Base-by-base conservation (phyloP, 2,888 invertebrate genomes). In the Notocelia uddmanniana region DNA sequence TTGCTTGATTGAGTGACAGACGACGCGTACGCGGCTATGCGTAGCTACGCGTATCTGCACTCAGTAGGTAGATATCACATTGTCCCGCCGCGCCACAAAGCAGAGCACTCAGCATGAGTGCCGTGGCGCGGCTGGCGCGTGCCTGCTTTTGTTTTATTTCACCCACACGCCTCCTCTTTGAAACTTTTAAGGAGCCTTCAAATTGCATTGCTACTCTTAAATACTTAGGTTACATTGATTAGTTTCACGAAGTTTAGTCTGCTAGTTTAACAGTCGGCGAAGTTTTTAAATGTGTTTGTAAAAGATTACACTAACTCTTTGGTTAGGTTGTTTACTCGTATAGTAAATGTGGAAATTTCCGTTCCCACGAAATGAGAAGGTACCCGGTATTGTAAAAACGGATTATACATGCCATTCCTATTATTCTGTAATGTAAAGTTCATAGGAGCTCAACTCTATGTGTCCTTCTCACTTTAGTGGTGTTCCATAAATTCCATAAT, bases 61-160 rank as follows among this genome's bases (percentile, higher is more conserved):
- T n/a, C n/a, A 52, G 62, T 60, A 68, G 23, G 50, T 75, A 77
- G 74, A 87, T 85, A 87, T 87, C 85, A 88, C 88, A 92, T 91
- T 90, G 92, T 91, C 88, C 88, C 88, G 87, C 85, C 82, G 82
- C 85, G 86, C 88, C 89, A 90, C 91, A 92, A 93, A 91, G 91
- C 92, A 87, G 89, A 90, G 90, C 92, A 92, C 93, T 93, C 92
- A 90, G 89, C 85, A 87, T 83, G 91, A 93, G 93, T 92, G 91
- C 86, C 87, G 86, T 83, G 85, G 83, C 88, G 89, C 72, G 63
- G 52, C 41, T 52, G 86, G 87, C 90, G 90, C 87, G 89, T 87
- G 88, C 87, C 85, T 83, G 86, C 89, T 88, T 91, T 93, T 93
- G 93, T 93, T 93, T 90, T 91, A 91, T 91, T 89, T 90, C 90